Conservation (phyloP, 2,888 invertebrate genomes). For the Unio pictorum region DNA sequence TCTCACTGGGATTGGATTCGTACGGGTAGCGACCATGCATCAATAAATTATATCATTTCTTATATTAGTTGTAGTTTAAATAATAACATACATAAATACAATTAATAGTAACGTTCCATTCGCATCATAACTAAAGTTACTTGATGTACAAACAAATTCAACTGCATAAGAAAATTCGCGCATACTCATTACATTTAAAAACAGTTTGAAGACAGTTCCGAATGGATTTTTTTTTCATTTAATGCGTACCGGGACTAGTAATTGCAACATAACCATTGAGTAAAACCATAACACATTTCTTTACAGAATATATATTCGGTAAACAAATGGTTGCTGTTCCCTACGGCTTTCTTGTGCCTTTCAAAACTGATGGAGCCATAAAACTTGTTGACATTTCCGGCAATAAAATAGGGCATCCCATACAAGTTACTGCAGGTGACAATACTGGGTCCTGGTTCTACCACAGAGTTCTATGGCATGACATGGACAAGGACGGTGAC, state of each 20-base stretch:
- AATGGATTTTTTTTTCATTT: no score
- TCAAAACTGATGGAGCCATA: slow-evolving; percentile 40
- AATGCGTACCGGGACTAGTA: no score
- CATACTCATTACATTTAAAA: background rate
- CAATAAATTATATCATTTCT: no score
- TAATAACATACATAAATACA: no score
- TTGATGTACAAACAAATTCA: no score
- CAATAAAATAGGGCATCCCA: slow-evolving; percentile 18
- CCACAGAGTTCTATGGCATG: slow-evolving; percentile 49
- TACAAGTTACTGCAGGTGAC: slow-evolving; percentile 28
- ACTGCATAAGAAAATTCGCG: no score
- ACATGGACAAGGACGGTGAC: slow-evolving; percentile 54
- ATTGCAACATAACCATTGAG: no score
- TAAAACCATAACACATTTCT: background rate
- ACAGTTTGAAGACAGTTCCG: background rate
- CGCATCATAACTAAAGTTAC: no score
- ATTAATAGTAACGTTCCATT: no score
- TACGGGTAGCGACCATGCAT: no score
- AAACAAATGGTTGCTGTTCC: slow-evolving; percentile 37
- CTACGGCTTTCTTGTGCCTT: slow-evolving; percentile 52
- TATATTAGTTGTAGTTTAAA: no score
- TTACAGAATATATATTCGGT: slow-evolving; percentile 36
- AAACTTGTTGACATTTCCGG: slow-evolving; percentile 34
- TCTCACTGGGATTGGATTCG: no score
- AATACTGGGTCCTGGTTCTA: slow-evolving; percentile 47